Percentiles rank a stretch among this genome's conserved stretches.
Evolutionary conservation across 2,888 invertebrate species (phyloP).

Genomic region (Griposia aprilina): DNA sequence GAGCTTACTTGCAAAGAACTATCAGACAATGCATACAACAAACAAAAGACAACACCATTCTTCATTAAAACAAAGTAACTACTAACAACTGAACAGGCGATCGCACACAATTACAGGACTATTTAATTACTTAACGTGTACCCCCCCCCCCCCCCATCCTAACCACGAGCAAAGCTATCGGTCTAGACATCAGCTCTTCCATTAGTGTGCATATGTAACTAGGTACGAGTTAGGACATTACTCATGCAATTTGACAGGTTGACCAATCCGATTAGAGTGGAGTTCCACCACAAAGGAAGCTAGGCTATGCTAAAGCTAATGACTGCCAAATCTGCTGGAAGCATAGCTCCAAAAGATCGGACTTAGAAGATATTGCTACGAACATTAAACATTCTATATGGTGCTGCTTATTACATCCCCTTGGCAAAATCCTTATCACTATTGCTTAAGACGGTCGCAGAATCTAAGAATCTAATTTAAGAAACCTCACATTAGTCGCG

Average conservation of each 20-base stretch:
- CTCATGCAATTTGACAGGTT: constrained; percentile 42
- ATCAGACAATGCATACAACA: neutral
- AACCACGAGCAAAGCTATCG: constrained; percentile 25
- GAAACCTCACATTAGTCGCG: too few species aligned
- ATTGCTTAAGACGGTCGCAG: neutral
- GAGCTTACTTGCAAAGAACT: neutral
- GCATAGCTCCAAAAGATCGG: neutral
- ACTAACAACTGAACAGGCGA: constrained; percentile 2
- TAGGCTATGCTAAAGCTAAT: neutral
- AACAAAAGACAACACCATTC: constrained; percentile 9
- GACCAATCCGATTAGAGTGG: constrained; percentile 15
- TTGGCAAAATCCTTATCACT: too few species aligned
- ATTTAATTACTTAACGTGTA: constrained; percentile 48
- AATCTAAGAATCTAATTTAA: neutral
- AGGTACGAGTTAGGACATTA: constrained; percentile 17
- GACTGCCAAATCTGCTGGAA: neutral
- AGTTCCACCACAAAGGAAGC: neutral
- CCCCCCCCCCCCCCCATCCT: neutral
- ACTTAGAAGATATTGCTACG: neutral
- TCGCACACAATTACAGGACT: constrained; percentile 29
- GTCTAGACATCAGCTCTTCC: constrained; percentile 62
- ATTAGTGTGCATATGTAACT: constrained; percentile 56
- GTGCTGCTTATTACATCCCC: neutral
- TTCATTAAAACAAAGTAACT: constrained; percentile 15
- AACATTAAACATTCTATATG: neutral